phyloP scores from a whole-genome alignment of 2,113 vertebrate species.

The Pseudorectes ferrugineus region DNA sequence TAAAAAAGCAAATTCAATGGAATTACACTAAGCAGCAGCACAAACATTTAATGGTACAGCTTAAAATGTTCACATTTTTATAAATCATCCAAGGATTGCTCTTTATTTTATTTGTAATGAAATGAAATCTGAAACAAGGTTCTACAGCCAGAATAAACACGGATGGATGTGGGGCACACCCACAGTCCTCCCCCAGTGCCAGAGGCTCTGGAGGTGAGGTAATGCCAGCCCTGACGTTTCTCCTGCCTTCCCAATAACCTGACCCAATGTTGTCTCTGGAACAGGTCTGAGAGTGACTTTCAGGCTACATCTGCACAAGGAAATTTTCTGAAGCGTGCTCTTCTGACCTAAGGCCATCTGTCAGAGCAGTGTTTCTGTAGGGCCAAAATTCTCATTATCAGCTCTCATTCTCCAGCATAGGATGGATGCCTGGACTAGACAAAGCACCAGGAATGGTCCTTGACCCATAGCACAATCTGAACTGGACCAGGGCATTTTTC shows the following conservation, averaged over 20 bases:
- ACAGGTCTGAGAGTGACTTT: background rate
- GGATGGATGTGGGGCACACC: background rate
- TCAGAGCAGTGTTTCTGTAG: background rate
- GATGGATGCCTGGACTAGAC: background rate
- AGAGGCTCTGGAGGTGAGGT: background rate
- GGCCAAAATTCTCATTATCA: background rate
- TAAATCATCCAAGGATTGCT: background rate
- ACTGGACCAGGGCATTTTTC: background rate
- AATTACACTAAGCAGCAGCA: background rate
- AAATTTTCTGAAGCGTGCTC: background rate
- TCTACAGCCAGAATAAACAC: background rate
- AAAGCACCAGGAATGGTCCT: background rate
- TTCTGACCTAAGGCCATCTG: background rate
- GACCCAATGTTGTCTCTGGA: background rate
- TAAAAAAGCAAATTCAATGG: background rate
- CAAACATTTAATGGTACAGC: background rate
- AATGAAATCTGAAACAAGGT: background rate
- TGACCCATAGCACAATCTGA: background rate
- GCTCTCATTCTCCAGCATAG: background rate
- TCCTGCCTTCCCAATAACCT: background rate
- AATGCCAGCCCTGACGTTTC: background rate
- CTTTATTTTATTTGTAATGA: conserved; percentile 19
- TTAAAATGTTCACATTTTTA: conserved; percentile 2
- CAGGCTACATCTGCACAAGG: background rate
- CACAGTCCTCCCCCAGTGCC: background rate